Conservation (phyloP, 1,140 invertebrate genomes). For the Laupala kohalensis region DNA sequence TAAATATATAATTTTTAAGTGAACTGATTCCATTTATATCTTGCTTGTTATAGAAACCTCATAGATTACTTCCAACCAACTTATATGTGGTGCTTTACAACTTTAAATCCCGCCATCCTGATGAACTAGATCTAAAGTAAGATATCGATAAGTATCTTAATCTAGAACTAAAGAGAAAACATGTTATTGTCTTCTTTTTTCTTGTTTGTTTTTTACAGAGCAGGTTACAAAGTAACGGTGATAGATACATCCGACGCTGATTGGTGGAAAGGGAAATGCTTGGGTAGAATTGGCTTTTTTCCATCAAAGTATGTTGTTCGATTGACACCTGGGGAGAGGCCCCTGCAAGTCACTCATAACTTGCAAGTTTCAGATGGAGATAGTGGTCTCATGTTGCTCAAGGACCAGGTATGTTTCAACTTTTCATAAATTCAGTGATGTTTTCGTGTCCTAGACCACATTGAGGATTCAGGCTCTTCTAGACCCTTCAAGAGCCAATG, state of each 20-base stretch:
- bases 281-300: conserved; percentile 83
- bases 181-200: not conserved
- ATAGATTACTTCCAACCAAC: conserved; percentile 75
- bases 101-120: conserved; percentile 82
- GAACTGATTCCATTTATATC: not conserved
- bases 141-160: conserved; percentile 12
- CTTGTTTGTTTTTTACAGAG: conserved; percentile 36
- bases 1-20: too few relatives aligned
- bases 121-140: conserved; percentile 86
- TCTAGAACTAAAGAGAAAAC: not conserved
- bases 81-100: conserved; percentile 91
- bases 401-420: conserved; percentile 63
- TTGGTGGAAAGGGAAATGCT: conserved; percentile 94
- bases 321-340: conserved; percentile 74
- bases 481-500: too few relatives aligned
- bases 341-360: conserved; percentile 67
- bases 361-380: conserved; percentile 50
- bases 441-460: too few relatives aligned
- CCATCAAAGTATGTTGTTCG: conserved; percentile 88
- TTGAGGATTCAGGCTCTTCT: too few relatives aligned
- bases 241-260: conserved; percentile 88
- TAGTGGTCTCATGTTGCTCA: conserved; percentile 42
- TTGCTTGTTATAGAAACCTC: conserved; percentile 51
- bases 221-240: conserved; percentile 88
- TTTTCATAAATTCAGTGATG: too few relatives aligned